Evolutionary conservation across 2,113 vertebrate genomes (phyloP), one percentile per base, ranked within the genome.

Genomic region (Psittacara wagleri): DNA sequence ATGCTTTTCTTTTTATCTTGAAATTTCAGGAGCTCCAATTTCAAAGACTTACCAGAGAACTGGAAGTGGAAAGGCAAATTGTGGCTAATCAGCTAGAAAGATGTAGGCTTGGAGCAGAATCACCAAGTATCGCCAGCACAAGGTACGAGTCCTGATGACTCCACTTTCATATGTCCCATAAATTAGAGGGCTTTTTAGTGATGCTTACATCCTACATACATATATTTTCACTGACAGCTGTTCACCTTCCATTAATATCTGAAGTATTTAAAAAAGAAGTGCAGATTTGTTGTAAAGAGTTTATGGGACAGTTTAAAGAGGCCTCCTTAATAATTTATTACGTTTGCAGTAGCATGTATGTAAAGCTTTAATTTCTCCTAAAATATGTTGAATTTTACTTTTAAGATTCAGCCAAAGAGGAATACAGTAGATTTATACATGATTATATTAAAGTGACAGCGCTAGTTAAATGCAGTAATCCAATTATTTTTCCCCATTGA

Each of bases 21-120:
- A 95, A 98, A 96, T 98, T 97, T 94, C 96, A 99, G 99, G 99
- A 99, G 98, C 99, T 99, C 97, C 99, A 99, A 97, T 99, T 99
- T 98, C 99, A 99, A 97, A 98, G 99, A 96, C 99, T 99, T 97
- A 99, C 99, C 97, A 98, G 99, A 98, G 99, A 99, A 98, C 98
- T 99, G 98, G 99, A 99, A 97, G 99, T 99, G 98, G 99, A 99
- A 98, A 99, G 99, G 98, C 99, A 99, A 98, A 99, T 99, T 98
- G 99, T 99, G 98, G 99, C 99, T 98, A 99, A 99, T 99, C 99
- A 99, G 98, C 99, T 99, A 98, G 99, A 99, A 98, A 98, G 99
- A 99, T 99, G 99, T 98, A 98, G 99, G 98, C 98, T 99, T 83
- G 99, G 98, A 98, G 98, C 99, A 93, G 99, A 99, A 97, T 99